A percentile compares a stretch with the other conserved stretches of the same genome.
phyloP scores from a whole-genome alignment of 2,888 invertebrate genomes.

The Lutraria lutraria region DNA sequence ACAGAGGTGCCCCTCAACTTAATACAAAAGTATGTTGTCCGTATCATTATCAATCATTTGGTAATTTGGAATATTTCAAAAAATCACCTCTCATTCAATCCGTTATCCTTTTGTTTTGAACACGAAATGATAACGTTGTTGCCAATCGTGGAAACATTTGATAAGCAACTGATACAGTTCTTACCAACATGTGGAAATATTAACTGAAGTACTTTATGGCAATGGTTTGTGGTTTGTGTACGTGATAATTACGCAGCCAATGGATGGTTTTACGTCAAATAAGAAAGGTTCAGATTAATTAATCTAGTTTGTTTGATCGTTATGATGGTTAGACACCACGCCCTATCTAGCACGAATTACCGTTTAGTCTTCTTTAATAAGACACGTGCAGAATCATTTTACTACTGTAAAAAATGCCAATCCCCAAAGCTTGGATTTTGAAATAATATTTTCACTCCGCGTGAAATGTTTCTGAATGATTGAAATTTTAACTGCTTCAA shows the following conservation, averaged over 20 bases:
- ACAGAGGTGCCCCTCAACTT: no score
- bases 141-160: no score
- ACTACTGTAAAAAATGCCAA: not conserved
- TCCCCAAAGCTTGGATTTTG: not conserved
- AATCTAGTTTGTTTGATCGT: no score
- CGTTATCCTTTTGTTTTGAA: no score
- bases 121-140: no score
- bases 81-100: no score
- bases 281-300: not conserved
- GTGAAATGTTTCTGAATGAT: not conserved
- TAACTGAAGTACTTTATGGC: not conserved
- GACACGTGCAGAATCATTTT: not conserved
- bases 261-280: not conserved
- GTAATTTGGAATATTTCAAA: no score
- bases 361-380: not conserved
- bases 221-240: not conserved
- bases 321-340: conserved; percentile 2
- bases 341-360: not conserved
- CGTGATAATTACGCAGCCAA: not conserved
- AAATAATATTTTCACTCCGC: not conserved
- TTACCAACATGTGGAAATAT: not conserved
- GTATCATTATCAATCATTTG: no score
- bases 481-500: not conserved
- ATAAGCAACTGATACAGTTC: not conserved
- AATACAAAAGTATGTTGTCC: no score